Evolutionary conservation across 2,797 vertebrate species (phyloP), one percentile per base, ranked within the genome.

Genomic region (Sebastes wilsoni): DNA sequence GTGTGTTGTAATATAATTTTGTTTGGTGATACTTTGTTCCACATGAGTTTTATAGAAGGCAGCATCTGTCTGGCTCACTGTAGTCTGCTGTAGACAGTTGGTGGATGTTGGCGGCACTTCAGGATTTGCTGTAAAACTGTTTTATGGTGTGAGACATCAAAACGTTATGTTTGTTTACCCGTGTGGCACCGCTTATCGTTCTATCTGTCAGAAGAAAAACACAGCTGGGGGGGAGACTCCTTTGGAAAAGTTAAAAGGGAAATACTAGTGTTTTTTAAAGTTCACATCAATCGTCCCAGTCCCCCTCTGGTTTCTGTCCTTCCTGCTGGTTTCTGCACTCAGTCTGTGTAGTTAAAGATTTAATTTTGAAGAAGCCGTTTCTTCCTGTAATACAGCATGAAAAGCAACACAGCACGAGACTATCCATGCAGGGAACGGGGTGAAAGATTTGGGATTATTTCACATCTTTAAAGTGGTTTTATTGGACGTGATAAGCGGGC

Each of bases 1-100:
- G 54, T 87, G 52, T 61, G 30, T 71, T 90, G 64, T 85, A 52
- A 81, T 72, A 46, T 84, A 60, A 34, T 66, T 66, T 46, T 68
- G 49, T 4, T 23, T 75, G 55, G 30, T 36, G 25, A 74, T 22
- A 55, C 20, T 80, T 66, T 70, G 49, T 22, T 72, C 38, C 55
- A 22, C 3, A 6, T 20, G 20, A 64, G 62, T 66, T 80, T 76
- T 5, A 22, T 12, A 32, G 8, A 72, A 32, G 23, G 18, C 30
- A 72, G 60, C 59, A 46, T 70, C 54, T 60, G 58, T 72, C 58
- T 65, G 69, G 28, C 58, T 75, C 30, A 20, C 28, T 70, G 38
- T 30, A 20, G 38, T 28, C 66, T 81, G 70, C 74, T 71, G 66
- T 30, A 56, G 54, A 46, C 28, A 22, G 66, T 54, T 13, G 22